Percentiles rank a stretch among this genome's conserved stretches.
Conservation (phyloP, 2,113 vertebrate species). For the Anarhynchus alexandrinus region DNA sequence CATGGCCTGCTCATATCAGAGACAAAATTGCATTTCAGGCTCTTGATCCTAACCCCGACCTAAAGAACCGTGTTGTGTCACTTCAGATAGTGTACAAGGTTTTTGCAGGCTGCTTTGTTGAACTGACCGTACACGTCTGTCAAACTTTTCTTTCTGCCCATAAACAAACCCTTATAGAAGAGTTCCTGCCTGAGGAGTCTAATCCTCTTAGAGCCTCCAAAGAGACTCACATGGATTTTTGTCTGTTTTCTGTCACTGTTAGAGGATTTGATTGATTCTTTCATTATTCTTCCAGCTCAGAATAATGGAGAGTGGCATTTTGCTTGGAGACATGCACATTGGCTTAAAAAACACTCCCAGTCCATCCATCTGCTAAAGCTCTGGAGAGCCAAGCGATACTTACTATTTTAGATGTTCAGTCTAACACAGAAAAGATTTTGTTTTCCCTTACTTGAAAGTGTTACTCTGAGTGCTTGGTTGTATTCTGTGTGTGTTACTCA, state of each 20-base stretch:
- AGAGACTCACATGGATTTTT: constrained; percentile 28
- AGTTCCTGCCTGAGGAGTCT: background rate
- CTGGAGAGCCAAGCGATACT: background rate
- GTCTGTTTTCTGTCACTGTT: constrained; percentile 49
- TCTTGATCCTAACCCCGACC: background rate
- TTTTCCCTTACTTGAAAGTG: background rate
- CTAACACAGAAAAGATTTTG: background rate
- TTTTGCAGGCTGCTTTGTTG: background rate
- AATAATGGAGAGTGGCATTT: constrained; percentile 32
- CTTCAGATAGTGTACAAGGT: background rate
- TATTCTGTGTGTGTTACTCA: background rate
- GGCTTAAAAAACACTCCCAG: background rate
- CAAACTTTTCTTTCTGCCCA: background rate
- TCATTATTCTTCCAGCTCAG: constrained; percentile 44
- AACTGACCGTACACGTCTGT: background rate
- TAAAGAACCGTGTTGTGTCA: background rate
- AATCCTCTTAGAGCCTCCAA: constrained; percentile 25
- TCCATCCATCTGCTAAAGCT: constrained; percentile 11
- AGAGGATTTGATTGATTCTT: constrained; percentile 54
- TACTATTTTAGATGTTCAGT: background rate
- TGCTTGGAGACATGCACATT: background rate
- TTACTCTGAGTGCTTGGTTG: background rate
- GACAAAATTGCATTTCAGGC: background rate
- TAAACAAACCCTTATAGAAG: background rate
- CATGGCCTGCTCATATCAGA: background rate